Conservation (phyloP, 2,888 invertebrate genomes). For the Unio delphinus region DNA sequence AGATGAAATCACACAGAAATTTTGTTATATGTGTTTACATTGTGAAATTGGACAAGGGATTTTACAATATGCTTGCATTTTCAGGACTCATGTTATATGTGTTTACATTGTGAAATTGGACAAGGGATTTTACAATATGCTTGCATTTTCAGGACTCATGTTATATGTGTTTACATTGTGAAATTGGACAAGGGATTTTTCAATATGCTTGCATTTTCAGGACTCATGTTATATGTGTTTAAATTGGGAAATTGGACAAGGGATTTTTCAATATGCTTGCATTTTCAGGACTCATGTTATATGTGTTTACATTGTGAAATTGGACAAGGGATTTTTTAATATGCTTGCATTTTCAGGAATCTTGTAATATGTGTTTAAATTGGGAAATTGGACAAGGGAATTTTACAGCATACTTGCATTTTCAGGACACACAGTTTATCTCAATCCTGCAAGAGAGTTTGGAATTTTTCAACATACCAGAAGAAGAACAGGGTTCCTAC, state of each 20-base stretch:
- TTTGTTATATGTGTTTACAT: background rate
- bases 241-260: background rate
- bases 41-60: background rate
- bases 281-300: no score
- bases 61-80: background rate
- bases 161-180: background rate
- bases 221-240: slow-evolving; percentile 74
- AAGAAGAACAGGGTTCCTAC: slow-evolving; percentile 88
- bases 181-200: background rate
- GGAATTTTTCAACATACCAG: slow-evolving; percentile 97
- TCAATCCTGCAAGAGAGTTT: slow-evolving; percentile 95
- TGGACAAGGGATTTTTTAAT: background rate
- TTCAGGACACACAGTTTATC: slow-evolving; percentile 92
- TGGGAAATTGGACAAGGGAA: background rate
- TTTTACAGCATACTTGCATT: slow-evolving; percentile 3
- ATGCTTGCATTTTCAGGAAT: no score
- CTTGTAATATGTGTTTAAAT: background rate
- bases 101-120: background rate
- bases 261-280: background rate
- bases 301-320: background rate
- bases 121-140: background rate
- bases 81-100: no score
- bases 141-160: background rate
- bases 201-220: slow-evolving; percentile 69
- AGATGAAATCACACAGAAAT: no score